These are phyloP conservation scores for Planiliza haematocheilus DNA, from an alignment of 2,113 vertebrate genomes.

Conservation along the genomic window DNA sequence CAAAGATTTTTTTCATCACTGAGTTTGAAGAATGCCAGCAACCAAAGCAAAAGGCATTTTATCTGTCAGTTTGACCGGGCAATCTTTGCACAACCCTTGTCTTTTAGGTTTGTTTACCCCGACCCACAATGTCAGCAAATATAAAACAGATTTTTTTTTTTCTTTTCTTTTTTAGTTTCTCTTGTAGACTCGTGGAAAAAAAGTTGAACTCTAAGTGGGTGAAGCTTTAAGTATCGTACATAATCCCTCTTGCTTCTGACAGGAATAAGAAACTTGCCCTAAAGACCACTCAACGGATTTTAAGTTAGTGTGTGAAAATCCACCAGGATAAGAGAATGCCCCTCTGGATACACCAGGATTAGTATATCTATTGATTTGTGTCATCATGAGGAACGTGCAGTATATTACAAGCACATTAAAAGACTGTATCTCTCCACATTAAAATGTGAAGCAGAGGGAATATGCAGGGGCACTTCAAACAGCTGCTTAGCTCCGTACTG, in stretches of 20 bases:
- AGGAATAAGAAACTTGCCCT: slow-evolving; percentile 77
- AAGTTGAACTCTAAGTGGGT: slow-evolving; percentile 66
- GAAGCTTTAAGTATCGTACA: slow-evolving; percentile 73
- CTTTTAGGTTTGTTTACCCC: slow-evolving; percentile 39
- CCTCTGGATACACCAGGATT: slow-evolving; percentile 80
- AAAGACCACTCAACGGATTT: slow-evolving; percentile 76
- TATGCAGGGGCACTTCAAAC: slow-evolving; percentile 59
- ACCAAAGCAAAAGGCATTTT: slow-evolving; percentile 55
- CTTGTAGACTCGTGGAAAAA: slow-evolving; percentile 56
- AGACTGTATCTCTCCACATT: slow-evolving; percentile 74
- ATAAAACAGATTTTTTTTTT: slow-evolving; percentile 30
- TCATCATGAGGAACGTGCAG: slow-evolving; percentile 75
- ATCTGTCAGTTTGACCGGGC: slow-evolving; percentile 56
- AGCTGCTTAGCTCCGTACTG: slow-evolving; percentile 61
- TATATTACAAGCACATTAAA: slow-evolving; percentile 80
- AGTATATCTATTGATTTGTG: slow-evolving; percentile 83
- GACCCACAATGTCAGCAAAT: slow-evolving; percentile 50
- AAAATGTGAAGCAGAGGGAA: slow-evolving; percentile 59
- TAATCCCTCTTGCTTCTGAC: slow-evolving; percentile 80
- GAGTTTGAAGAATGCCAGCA: slow-evolving; percentile 52
- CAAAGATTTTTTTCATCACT: slow-evolving; percentile 13
- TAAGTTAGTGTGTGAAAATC: slow-evolving; percentile 81
- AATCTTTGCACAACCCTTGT: slow-evolving; percentile 26
- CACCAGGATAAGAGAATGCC: slow-evolving; percentile 78
- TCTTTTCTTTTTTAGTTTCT: slow-evolving; percentile 42